These are phyloP conservation scores for Rhagoletis zephyria DNA, from an alignment of 1,140 invertebrate species.

Conservation along the genomic window DNA sequence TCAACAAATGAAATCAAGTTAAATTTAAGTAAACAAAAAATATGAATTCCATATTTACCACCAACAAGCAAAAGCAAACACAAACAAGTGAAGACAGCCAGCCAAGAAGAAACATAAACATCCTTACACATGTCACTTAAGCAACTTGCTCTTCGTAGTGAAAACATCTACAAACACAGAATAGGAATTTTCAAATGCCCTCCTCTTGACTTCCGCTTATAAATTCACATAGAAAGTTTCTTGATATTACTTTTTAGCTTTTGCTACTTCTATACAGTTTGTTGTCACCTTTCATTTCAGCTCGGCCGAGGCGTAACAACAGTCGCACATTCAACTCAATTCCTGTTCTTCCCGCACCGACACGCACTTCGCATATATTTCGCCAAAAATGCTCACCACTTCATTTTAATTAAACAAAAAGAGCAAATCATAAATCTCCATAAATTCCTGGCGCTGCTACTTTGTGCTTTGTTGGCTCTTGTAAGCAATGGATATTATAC, in stretches of 20 bases:
- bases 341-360: too few species aligned
- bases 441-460: conserved; percentile 20
- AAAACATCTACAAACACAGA: too few species aligned
- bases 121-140: too few species aligned
- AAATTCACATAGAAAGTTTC: too few species aligned
- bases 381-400: conserved; percentile 21
- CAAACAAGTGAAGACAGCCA: not conserved
- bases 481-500: not conserved
- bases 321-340: too few species aligned
- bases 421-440: conserved; percentile 51
- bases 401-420: conserved; percentile 55
- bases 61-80: not conserved
- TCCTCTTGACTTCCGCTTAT: too few species aligned
- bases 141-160: not conserved
- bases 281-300: not conserved
- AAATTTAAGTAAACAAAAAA: conserved; percentile 12
- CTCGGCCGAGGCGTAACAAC: too few species aligned
- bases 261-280: not conserved
- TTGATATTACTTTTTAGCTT: not conserved
- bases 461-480: not conserved
- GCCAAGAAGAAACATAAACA: too few species aligned
- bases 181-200: too few species aligned
- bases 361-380: not conserved
- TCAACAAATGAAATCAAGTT: conserved; percentile 10
- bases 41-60: not conserved